phyloP scores from a whole-genome alignment of 2,797 vertebrate genomes.

The Mus minutoides region DNA sequence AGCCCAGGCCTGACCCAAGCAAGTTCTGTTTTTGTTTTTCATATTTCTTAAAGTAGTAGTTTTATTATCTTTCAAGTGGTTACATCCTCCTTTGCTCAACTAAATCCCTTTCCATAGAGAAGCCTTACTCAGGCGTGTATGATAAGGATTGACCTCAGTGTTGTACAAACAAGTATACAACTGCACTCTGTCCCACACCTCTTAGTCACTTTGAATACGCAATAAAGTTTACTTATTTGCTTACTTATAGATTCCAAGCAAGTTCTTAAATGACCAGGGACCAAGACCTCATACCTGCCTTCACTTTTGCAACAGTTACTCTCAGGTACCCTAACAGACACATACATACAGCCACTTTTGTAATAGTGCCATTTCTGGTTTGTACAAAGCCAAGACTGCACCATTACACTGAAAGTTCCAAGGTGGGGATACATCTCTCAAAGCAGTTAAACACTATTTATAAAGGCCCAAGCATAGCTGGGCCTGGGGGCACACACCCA shows the following conservation, averaged over 20 bases:
- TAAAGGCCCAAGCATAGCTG: constrained; percentile 2
- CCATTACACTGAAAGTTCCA: background rate
- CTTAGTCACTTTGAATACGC: no score
- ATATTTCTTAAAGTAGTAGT: no score
- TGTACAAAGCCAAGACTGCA: background rate
- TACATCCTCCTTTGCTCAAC: no score
- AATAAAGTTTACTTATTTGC: no score
- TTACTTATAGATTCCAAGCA: no score
- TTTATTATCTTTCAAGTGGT: no score
- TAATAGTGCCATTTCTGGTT: background rate
- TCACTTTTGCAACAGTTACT: background rate
- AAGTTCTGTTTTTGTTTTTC: no score
- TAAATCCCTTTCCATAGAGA: no score
- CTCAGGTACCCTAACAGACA: background rate
- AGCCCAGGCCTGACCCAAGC: background rate
- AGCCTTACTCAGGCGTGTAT: no score
- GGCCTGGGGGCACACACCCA: background rate
- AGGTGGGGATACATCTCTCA: background rate
- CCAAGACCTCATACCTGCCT: background rate
- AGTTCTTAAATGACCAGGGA: background rate
- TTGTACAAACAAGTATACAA: no score
- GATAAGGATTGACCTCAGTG: no score
- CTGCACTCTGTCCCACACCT: no score
- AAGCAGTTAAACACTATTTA: background rate
- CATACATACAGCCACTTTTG: background rate